Evolutionary conservation across 2,113 vertebrate species (phyloP).

Genomic region (Cyphomyrus plagiostoma): DNA sequence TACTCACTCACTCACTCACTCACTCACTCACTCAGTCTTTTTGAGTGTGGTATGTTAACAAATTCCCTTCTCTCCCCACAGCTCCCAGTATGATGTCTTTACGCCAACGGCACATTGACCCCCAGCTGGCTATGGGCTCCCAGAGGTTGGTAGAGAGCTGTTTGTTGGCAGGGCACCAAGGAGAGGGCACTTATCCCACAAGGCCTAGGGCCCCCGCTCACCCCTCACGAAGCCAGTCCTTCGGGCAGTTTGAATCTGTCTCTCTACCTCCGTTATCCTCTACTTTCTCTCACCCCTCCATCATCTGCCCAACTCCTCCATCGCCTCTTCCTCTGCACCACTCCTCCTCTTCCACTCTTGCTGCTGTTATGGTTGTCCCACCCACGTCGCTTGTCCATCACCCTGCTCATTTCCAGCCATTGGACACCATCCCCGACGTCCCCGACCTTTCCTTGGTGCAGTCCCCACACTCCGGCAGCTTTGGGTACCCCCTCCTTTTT

Average conservation of each 20-base stretch:
- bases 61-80: conserved; percentile 50
- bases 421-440: conserved; percentile 81
- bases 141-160: conserved; percentile 98
- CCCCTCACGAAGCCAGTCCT: conserved; percentile 76
- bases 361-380: conserved; percentile 54
- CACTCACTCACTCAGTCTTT: background rate
- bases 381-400: conserved; percentile 71
- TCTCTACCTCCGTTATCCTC: conserved; percentile 61
- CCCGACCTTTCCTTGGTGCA: conserved; percentile 70
- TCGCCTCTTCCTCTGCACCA: conserved; percentile 54
- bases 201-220: conserved; percentile 66
- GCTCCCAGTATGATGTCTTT: conserved; percentile 84
- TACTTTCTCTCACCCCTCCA: conserved; percentile 57
- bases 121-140: conserved; percentile 80
- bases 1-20: background rate
- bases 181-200: conserved; percentile 55
- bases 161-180: conserved; percentile 60
- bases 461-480: conserved; percentile 63
- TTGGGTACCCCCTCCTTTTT: conserved; percentile 69
- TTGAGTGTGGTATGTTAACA: background rate
- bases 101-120: conserved; percentile 87
- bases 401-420: conserved; percentile 82
- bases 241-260: conserved; percentile 73
- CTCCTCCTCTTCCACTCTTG: conserved; percentile 47
- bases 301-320: conserved; percentile 53